Percentiles rank a stretch among this genome's conserved stretches.
Conservation (phyloP, 2,888 invertebrate species). For the Andricus curvator region DNA sequence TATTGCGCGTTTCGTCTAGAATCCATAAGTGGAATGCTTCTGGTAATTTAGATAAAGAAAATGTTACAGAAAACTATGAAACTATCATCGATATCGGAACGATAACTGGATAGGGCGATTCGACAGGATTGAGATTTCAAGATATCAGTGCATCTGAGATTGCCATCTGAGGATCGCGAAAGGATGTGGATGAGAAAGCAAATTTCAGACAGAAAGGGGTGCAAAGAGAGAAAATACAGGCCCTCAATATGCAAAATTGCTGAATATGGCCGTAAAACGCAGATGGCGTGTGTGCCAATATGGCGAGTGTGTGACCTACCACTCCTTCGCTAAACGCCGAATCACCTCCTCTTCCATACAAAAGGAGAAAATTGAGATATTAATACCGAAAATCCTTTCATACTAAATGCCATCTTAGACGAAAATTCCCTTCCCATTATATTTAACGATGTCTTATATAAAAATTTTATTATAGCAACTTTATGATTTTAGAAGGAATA, state of each 20-base stretch:
- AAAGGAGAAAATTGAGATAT: constrained; percentile 66
- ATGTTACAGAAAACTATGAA: constrained; percentile 8
- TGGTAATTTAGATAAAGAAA: not conserved
- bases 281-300: constrained; percentile 74
- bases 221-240: constrained; percentile 49
- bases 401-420: not conserved
- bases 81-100: constrained; percentile 17
- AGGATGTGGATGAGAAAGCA: constrained; percentile 37
- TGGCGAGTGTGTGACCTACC: constrained; percentile 64
- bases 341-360: constrained; percentile 49
- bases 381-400: constrained; percentile 57
- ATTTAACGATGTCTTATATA: not conserved
- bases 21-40: not conserved
- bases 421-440: not conserved
- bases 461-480: not conserved
- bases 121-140: constrained; percentile 32
- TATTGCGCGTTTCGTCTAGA: not conserved
- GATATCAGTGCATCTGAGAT: constrained; percentile 29
- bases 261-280: constrained; percentile 75
- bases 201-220: constrained; percentile 32
- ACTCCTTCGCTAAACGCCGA: constrained; percentile 58
- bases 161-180: constrained; percentile 16
- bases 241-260: constrained; percentile 74
- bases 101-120: constrained; percentile 10
- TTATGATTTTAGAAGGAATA: not conserved